Conservation (phyloP, 2,113 vertebrate species). For the Tapirus terrestris region DNA sequence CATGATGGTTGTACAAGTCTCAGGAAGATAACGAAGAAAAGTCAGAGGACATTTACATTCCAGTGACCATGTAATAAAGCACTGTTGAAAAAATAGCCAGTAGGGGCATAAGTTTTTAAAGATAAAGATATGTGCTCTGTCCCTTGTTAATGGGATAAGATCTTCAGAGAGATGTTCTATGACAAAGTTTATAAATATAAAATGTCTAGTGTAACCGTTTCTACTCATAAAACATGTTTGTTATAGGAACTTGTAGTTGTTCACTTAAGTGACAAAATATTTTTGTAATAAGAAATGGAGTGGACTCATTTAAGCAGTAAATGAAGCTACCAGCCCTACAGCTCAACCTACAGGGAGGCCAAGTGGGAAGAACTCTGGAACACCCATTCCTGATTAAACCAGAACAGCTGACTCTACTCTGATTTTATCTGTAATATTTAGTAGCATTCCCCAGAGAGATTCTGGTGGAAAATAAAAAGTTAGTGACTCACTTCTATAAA, state of each 20-base stretch:
- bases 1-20: constrained; percentile 58
- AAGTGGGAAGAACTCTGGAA: not conserved
- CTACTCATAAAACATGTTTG: constrained; percentile 33
- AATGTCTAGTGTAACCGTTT: not conserved
- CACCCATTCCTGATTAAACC: not conserved
- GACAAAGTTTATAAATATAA: constrained; percentile 44
- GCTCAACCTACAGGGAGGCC: not conserved
- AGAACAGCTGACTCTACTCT: not conserved
- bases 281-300: constrained; percentile 19
- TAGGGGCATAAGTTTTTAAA: not conserved
- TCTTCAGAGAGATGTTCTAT: constrained; percentile 15
- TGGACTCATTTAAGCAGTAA: not conserved
- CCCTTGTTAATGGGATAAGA: constrained; percentile 28
- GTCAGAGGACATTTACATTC: constrained; percentile 45
- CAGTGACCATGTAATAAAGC: not conserved
- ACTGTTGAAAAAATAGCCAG: constrained; percentile 14
- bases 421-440: constrained; percentile 45
- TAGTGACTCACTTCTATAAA: constrained; percentile 22
- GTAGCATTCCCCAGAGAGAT: not conserved
- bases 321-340: not conserved
- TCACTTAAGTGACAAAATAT: constrained; percentile 41
- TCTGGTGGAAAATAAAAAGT: constrained; percentile 20
- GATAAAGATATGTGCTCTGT: constrained; percentile 9
- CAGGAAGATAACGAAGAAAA: constrained; percentile 51
- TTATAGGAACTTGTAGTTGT: not conserved